phyloP scores from a whole-genome alignment of 1,140 invertebrate species.

The Coptotermes formosanus region DNA sequence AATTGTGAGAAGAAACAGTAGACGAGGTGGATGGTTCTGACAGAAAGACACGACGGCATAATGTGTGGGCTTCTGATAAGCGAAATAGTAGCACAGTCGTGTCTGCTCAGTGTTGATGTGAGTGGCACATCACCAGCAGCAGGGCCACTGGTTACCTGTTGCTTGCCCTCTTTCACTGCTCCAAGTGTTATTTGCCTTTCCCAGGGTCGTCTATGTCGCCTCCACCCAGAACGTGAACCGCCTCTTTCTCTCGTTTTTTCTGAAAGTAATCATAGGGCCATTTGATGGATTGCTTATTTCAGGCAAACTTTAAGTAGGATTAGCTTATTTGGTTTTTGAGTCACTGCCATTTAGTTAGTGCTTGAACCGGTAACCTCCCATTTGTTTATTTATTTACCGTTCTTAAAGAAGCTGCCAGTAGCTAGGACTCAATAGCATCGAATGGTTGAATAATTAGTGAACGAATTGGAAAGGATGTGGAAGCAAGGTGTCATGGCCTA shows the following conservation, averaged over 20 bases:
- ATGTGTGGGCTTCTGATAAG: neutral
- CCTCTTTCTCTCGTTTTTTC: neutral
- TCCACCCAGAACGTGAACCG: neutral
- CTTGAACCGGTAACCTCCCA: too few relatives aligned
- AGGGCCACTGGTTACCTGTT: neutral
- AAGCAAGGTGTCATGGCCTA: too few relatives aligned
- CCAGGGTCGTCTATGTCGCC: neutral
- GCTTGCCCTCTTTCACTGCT: neutral
- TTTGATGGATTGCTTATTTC: neutral
- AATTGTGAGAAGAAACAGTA: neutral
- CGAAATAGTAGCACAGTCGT: neutral
- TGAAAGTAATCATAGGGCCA: neutral
- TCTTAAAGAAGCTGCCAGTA: too few relatives aligned
- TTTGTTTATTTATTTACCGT: too few relatives aligned
- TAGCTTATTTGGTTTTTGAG: neutral
- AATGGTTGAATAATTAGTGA: too few relatives aligned
- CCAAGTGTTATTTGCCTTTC: conserved; percentile 8
- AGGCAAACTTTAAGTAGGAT: neutral
- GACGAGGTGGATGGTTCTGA: neutral
- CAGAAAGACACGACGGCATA: neutral
- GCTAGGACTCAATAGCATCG: too few relatives aligned
- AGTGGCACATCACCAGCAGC: neutral
- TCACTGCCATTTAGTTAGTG: neutral
- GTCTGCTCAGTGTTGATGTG: neutral
- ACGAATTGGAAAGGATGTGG: too few relatives aligned